Percentiles rank a stretch among this genome's conserved stretches.
Evolutionary conservation across 1,140 invertebrate species (phyloP).

Genomic region (Papilio dardanus): DNA sequence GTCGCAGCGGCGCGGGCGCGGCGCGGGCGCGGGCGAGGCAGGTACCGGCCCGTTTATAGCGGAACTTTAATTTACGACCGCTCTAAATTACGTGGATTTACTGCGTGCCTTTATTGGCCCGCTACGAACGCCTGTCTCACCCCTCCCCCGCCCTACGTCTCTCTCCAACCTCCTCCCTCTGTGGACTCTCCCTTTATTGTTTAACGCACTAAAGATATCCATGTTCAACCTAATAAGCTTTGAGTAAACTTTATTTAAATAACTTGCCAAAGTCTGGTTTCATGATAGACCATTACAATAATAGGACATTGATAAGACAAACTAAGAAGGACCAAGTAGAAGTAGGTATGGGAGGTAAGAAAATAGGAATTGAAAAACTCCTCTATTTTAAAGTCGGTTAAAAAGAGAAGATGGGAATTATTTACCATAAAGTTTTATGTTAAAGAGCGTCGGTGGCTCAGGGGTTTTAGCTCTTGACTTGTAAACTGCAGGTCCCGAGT

Average conservation of each 20-base stretch:
- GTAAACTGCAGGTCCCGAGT: too few relatives aligned
- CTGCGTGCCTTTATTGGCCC: slow-evolving; percentile 78
- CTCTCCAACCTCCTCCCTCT: slow-evolving; percentile 60
- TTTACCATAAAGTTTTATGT: too few relatives aligned
- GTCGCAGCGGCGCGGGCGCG: slow-evolving; percentile 50
- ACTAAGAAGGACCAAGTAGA: not conserved
- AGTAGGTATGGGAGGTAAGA: too few relatives aligned
- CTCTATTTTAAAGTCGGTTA: too few relatives aligned
- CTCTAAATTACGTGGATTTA: slow-evolving; percentile 81
- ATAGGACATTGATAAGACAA: not conserved
- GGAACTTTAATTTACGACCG: slow-evolving; percentile 78
- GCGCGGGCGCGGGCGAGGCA: slow-evolving; percentile 60
- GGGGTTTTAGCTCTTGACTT: too few relatives aligned
- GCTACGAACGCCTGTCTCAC: slow-evolving; percentile 58
- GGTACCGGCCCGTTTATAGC: slow-evolving; percentile 74
- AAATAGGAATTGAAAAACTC: too few relatives aligned
- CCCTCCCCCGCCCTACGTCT: slow-evolving; percentile 54
- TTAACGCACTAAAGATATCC: slow-evolving; percentile 45
- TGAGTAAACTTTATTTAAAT: slow-evolving; percentile 14
- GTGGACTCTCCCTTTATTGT: slow-evolving; percentile 49
- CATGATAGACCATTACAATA: not conserved
- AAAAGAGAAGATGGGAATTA: too few relatives aligned
- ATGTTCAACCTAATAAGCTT: slow-evolving; percentile 29
- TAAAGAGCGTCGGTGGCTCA: too few relatives aligned
- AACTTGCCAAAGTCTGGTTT: not conserved